Conservation (phyloP, 2,113 vertebrate genomes). For the Epinephelus lanceolatus region DNA sequence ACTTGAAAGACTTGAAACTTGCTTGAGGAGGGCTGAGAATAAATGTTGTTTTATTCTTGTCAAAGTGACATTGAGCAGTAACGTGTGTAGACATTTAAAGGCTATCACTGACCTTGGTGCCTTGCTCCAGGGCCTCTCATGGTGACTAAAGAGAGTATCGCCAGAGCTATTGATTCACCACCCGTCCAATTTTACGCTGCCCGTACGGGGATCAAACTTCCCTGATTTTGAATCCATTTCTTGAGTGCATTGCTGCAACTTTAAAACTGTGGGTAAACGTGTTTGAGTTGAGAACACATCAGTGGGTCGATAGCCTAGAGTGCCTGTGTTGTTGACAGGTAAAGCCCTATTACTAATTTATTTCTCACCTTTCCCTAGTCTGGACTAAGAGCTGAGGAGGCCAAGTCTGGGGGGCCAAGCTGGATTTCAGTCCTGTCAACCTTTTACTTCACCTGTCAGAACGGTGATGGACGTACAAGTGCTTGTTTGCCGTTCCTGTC, state of each 20-base stretch:
- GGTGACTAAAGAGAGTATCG: not conserved
- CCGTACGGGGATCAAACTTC: not conserved
- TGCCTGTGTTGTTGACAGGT: slow-evolving; percentile 86
- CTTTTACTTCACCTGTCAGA: slow-evolving; percentile 91
- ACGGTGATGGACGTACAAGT: slow-evolving; percentile 90
- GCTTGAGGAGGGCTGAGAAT: not conserved
- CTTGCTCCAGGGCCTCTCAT: slow-evolving; percentile 19
- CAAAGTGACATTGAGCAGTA: not conserved
- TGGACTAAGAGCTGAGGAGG: slow-evolving; percentile 82
- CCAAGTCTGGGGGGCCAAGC: slow-evolving; percentile 78
- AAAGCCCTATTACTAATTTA: slow-evolving; percentile 92
- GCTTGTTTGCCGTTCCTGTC: slow-evolving; percentile 90
- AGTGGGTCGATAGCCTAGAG: slow-evolving; percentile 73
- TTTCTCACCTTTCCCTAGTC: slow-evolving; percentile 88
- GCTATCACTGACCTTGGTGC: slow-evolving; percentile 12
- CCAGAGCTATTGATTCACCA: slow-evolving; percentile 33
- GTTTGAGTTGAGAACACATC: slow-evolving; percentile 42
- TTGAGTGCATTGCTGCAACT: slow-evolving; percentile 39
- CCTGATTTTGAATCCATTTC: slow-evolving; percentile 8
- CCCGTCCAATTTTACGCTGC: slow-evolving; percentile 1
- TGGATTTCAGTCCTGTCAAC: slow-evolving; percentile 89
- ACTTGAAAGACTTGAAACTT: not conserved
- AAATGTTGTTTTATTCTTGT: not conserved
- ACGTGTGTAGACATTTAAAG: not conserved
- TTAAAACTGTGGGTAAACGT: slow-evolving; percentile 35